Percentiles rank a stretch among this genome's conserved stretches.
phyloP scores from a whole-genome alignment of 2,797 vertebrate species.

The Microtus californicus region DNA sequence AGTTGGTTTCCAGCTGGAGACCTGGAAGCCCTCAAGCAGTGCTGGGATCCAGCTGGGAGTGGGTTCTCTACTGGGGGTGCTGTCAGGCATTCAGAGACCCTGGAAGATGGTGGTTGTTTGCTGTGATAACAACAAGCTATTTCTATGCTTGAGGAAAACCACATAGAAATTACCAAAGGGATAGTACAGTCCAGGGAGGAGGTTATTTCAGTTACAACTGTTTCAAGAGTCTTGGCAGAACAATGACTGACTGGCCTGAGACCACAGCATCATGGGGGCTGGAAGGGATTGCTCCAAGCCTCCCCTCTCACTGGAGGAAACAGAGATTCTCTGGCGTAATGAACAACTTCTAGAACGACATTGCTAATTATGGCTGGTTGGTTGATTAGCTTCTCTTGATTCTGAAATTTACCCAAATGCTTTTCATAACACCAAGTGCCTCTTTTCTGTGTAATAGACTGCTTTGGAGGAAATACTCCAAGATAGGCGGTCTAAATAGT shows the following conservation, averaged over 20 bases:
- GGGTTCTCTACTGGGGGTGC: neutral
- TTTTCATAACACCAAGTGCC: neutral
- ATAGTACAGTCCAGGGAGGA: constrained; percentile 35
- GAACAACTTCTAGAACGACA: neutral
- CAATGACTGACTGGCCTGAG: neutral
- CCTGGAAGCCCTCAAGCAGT: constrained; percentile 9
- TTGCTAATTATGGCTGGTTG: neutral
- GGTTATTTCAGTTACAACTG: neutral
- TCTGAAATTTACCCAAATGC: neutral
- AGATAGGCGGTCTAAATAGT: neutral
- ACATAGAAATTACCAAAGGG: constrained; percentile 39
- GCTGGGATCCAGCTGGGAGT: constrained; percentile 42
- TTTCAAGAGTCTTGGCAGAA: neutral
- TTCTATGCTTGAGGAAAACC: constrained; percentile 70
- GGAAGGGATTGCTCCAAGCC: neutral
- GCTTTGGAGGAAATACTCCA: neutral
- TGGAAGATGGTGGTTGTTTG: constrained; percentile 30
- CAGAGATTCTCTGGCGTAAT: neutral
- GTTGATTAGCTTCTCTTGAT: neutral
- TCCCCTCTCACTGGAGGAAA: neutral
- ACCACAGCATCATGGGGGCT: neutral
- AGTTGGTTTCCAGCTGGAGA: neutral
- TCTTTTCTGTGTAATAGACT: neutral
- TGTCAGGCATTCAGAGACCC: neutral
- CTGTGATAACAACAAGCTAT: constrained; percentile 38